phyloP scores from a whole-genome alignment of 2,888 invertebrate species.

The Xanthorhoe spadicearia region DNA sequence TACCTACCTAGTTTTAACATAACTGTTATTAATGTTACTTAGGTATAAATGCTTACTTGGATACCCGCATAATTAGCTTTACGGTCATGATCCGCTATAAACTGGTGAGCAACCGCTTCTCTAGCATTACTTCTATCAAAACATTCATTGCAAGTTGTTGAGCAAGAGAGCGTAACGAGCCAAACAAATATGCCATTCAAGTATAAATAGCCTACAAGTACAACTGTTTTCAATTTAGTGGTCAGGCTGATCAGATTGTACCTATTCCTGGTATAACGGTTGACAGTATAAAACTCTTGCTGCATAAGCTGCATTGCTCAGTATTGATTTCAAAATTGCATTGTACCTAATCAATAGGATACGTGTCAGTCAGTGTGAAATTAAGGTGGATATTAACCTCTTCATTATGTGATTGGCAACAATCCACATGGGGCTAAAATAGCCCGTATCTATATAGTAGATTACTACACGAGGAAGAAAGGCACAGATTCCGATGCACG shows the following conservation, averaged over 20 bases:
- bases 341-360: slow-evolving; percentile 1
- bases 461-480: too few species aligned
- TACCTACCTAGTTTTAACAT: not conserved
- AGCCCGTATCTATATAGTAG: too few species aligned
- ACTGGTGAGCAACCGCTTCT: slow-evolving; percentile 55
- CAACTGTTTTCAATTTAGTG: slow-evolving; percentile 13
- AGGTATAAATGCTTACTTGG: not conserved
- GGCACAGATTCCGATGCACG: too few species aligned
- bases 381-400: too few species aligned
- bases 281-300: not conserved
- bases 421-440: too few species aligned
- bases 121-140: slow-evolving; percentile 61
- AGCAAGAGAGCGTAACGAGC: slow-evolving; percentile 73
- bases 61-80: slow-evolving; percentile 34
- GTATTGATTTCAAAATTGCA: slow-evolving; percentile 2
- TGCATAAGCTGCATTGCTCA: not conserved
- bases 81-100: slow-evolving; percentile 40
- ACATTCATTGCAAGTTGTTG: slow-evolving; percentile 58
- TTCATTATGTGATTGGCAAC: too few species aligned
- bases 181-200: slow-evolving; percentile 65
- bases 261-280: not conserved
- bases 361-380: too few species aligned
- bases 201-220: slow-evolving; percentile 46
- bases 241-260: not conserved
- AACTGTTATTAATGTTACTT: not conserved